Base-by-base conservation (phyloP, 1,140 invertebrate species). In the Zelostemma sp. region DNA sequence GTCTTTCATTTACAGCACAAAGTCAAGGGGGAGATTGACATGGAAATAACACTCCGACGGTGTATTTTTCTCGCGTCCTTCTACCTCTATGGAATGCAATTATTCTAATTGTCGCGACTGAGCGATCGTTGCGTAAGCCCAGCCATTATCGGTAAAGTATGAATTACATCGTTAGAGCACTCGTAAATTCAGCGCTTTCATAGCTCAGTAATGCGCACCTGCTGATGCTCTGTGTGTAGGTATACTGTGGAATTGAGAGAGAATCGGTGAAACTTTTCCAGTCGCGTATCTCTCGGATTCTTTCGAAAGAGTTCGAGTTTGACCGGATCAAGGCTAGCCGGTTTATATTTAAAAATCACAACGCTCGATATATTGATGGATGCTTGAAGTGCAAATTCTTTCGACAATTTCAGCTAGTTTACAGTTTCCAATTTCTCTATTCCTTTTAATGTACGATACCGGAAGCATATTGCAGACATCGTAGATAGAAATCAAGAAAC, bases 91-190 rank as follows among this genome's bases (percentile, higher is more conserved):
- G 71, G 70, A 78, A 78, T 76, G 72, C 64, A 77, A 77, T 80
- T 80, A 79, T 71, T 73, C 68, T 75, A 74, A 78, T 76, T 76
- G 76, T 73, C 68, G 60, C 66, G 60, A 59, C 25, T 47, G 51
- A 60, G 61, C 66, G 49, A 67, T 59, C 43, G 69, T 80, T 80
- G 73, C 77, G 74, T 79, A 80, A 80, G 73, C 71, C 53, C 68
- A 68, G 65, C 66, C 62, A 74, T 78, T 73, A 79, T 80, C 73
- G 72, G 66, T 28, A 72, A 68, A 77, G 68, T 73, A 74, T 74
- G 73, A 78, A 73, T 78, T 80, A 74, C 68, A 69, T 78, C 72
- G 73, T 80, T 77, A 72, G 73, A 69, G 41, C 60, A 19, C 15
- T 50, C 48, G 53, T 45, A n/a, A 63, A 61, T 68, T 64, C 49